Conservation (phyloP, 1,140 invertebrate genomes). For the Drosophila ironensis region DNA sequence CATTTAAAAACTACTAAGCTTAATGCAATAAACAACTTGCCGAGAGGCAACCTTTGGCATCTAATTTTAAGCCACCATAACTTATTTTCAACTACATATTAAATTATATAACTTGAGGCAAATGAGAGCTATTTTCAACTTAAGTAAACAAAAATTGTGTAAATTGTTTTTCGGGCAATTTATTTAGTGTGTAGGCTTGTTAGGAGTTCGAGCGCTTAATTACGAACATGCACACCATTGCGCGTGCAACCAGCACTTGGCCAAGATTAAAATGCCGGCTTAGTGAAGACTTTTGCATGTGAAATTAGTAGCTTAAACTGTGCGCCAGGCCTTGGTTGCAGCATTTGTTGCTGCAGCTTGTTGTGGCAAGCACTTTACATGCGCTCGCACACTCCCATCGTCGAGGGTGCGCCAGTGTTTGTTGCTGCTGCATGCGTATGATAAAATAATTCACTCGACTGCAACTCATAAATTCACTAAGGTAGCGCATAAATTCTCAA, state of each 20-base stretch:
- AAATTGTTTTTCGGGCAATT: too few species aligned
- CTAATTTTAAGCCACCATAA: too few species aligned
- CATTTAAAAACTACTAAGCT: too few species aligned
- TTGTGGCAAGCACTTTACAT: slow-evolving; percentile 65
- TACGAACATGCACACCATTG: slow-evolving; percentile 51
- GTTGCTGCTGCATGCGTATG: slow-evolving; percentile 77
- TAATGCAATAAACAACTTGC: too few species aligned
- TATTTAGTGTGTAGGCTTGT: slow-evolving; percentile 76
- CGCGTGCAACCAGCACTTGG: slow-evolving; percentile 46
- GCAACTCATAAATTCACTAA: slow-evolving; percentile 80
- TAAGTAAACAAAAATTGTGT: too few species aligned
- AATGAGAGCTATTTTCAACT: too few species aligned
- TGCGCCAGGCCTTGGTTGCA: slow-evolving; percentile 15
- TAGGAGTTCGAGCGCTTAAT: slow-evolving; percentile 66
- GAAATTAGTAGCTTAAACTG: slow-evolving; percentile 78
- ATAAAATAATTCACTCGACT: slow-evolving; percentile 81
- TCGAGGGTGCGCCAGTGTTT: slow-evolving; percentile 10
- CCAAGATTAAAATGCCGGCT: slow-evolving; percentile 77
- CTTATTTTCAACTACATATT: too few species aligned
- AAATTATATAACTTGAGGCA: too few species aligned
- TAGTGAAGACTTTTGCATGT: slow-evolving; percentile 78
- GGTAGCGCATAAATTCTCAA: slow-evolving; percentile 79
- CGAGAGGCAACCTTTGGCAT: too few species aligned
- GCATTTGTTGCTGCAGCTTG: slow-evolving; percentile 40
- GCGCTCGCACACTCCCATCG: slow-evolving; percentile 5